Evolutionary conservation across 2,888 invertebrate species (phyloP), one percentile per base, ranked within the genome.

Genomic region (Ametastegia equiseti): DNA sequence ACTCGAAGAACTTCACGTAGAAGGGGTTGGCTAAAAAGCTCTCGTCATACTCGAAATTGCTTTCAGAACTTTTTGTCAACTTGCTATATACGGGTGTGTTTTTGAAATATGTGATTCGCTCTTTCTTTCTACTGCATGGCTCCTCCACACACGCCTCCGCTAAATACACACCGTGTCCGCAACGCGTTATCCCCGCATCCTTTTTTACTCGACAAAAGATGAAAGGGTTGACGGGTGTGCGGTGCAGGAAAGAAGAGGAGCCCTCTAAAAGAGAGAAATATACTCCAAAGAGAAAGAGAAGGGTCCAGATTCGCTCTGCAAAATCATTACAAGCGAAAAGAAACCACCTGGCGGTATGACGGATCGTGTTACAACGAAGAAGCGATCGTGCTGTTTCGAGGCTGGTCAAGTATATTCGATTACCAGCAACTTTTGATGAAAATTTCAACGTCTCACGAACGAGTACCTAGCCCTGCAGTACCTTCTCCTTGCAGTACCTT

Each of bases 71-170:
- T 88, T 88, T 88, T 88, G 88, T 81, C 82, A 81, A 67, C 60
- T 82, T n/a, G n/a, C n/a, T n/a, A n/a, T n/a, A n/a, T n/a, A n/a
- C n/a, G 30, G 67, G 77, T 89, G 57, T 60, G 88, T 90, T 90
- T 90, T 90, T 88, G 88, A 90, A 89, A 90, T 87, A 89, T 88
- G 88, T 87, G 86, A 87, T 88, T 86, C 19, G 42, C 45, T 42
- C 63, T 36, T n/a, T n/a, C n/a, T n/a, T n/a, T n/a, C n/a, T n/a
- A n/a, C n/a, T n/a, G n/a, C n/a, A n/a, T n/a, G n/a, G n/a, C n/a
- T n/a, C n/a, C n/a, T n/a, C n/a, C n/a, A n/a, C n/a, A n/a, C 30
- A 45, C 63, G 19, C 67, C 79, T 15, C 67, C 65, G 63, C 71
- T 67, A 82, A 63, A 75, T 71, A 79, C 54, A 80, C 75, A 50